Evolutionary conservation across 2,113 vertebrate genomes (phyloP).

Genomic region (Pedetes capensis): DNA sequence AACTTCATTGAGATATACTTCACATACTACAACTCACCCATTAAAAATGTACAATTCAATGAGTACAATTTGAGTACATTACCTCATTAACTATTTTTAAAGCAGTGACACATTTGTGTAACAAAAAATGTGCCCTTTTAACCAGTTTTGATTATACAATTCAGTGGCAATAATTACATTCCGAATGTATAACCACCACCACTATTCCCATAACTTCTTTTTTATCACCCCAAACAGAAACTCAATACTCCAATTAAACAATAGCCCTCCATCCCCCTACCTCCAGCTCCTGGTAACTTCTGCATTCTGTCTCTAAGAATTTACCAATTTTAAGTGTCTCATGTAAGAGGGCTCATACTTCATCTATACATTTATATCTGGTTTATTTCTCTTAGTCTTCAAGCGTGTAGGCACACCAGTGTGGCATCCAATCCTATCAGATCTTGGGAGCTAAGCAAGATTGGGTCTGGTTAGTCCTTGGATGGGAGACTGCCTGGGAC

Average conservation of each 20-base stretch:
- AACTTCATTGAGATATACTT: neutral
- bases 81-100: neutral
- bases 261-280: neutral
- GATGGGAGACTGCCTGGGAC: too few relatives aligned
- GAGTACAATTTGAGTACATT: neutral
- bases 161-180: neutral
- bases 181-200: neutral
- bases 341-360: too few relatives aligned
- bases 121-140: neutral
- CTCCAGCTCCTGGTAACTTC: neutral
- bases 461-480: too few relatives aligned
- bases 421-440: too few relatives aligned
- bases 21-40: neutral
- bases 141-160: neutral
- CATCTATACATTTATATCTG: neutral
- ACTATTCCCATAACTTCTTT: neutral
- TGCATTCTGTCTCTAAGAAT: neutral
- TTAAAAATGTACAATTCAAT: neutral
- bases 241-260: neutral
- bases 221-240: neutral
- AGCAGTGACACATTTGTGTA: neutral
- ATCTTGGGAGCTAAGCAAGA: too few relatives aligned
- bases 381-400: neutral
- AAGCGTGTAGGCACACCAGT: too few relatives aligned
- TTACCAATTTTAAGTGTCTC: neutral